Percentiles rank a stretch among this genome's conserved stretches.
Evolutionary conservation across 2,888 invertebrate species (phyloP).

Genomic region (Drosophila robusta): DNA sequence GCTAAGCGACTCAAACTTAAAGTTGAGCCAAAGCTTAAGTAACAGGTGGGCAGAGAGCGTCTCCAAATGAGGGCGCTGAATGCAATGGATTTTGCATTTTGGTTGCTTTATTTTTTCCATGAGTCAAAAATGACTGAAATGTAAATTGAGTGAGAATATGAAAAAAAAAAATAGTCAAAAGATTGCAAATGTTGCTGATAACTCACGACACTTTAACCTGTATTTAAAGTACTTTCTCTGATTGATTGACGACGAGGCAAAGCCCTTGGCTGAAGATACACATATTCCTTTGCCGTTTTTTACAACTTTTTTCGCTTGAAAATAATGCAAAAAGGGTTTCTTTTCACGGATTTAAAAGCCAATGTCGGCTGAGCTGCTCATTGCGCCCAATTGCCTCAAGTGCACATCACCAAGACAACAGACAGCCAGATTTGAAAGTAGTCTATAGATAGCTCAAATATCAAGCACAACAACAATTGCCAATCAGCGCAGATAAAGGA

Average conservation of each 20-base stretch:
- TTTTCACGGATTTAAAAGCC: constrained; percentile 27
- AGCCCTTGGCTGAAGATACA: constrained; percentile 8
- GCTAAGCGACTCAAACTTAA: constrained; percentile 29
- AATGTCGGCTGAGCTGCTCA: constrained; percentile 53
- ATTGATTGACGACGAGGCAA: constrained; percentile 33
- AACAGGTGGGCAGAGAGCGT: constrained; percentile 3
- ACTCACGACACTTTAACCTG: constrained; percentile 16
- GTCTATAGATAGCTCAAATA: constrained; percentile 64
- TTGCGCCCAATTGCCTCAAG: constrained; percentile 50
- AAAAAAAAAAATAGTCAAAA: constrained; percentile 7
- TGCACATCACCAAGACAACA: constrained; percentile 57
- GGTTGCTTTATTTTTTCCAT: no score
- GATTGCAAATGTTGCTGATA: constrained; percentile 3
- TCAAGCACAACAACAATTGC: constrained; percentile 61
- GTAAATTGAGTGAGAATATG: constrained; percentile 12
- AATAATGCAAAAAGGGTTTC: not conserved
- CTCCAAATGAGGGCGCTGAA: constrained; percentile 3
- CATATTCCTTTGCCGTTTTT: constrained; percentile 9
- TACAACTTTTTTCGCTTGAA: not conserved
- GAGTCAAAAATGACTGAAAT: not conserved
- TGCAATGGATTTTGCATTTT: no score
- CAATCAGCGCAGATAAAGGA: constrained; percentile 46
- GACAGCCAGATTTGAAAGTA: constrained; percentile 58
- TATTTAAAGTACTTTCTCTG: constrained; percentile 9
- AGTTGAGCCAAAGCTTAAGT: constrained; percentile 14